Evolutionary conservation across 2,888 invertebrate genomes (phyloP).

Genomic region (Hirudinaria manillensis): DNA sequence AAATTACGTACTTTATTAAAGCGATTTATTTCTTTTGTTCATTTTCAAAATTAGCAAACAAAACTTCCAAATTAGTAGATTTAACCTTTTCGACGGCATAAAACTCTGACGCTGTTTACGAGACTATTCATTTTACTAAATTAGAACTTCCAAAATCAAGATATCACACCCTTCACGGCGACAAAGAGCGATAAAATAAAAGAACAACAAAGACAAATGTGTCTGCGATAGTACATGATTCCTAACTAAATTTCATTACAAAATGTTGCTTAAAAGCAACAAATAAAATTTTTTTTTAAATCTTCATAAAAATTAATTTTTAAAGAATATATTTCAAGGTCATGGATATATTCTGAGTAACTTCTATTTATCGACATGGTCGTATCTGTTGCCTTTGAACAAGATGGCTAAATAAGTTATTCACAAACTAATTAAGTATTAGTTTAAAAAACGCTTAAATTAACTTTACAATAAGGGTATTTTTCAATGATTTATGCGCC

Average conservation of each 20-base stretch:
- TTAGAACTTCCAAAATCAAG: background rate
- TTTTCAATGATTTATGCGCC: too few relatives aligned
- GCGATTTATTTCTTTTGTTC: background rate
- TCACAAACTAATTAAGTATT: too few relatives aligned
- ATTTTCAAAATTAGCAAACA: background rate
- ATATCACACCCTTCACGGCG: background rate
- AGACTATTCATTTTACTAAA: background rate
- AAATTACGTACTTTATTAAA: too few relatives aligned
- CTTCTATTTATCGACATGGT: background rate
- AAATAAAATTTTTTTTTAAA: background rate
- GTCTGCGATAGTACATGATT: background rate
- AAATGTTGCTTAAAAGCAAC: background rate
- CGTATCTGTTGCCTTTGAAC: background rate
- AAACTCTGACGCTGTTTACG: background rate
- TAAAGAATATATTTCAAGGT: background rate
- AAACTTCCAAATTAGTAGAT: too few relatives aligned
- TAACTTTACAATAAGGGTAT: too few relatives aligned
- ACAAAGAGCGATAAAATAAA: too few relatives aligned
- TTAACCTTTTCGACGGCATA: conserved; percentile 10
- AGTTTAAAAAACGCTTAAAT: too few relatives aligned
- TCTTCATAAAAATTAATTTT: background rate
- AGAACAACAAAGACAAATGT: background rate
- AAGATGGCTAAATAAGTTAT: too few relatives aligned
- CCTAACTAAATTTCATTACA: background rate
- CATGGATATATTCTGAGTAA: background rate